A percentile compares a stretch with the other conserved stretches of the same genome.
phyloP scores from a whole-genome alignment of 2,113 vertebrate genomes.

The Ellobius talpinus region DNA sequence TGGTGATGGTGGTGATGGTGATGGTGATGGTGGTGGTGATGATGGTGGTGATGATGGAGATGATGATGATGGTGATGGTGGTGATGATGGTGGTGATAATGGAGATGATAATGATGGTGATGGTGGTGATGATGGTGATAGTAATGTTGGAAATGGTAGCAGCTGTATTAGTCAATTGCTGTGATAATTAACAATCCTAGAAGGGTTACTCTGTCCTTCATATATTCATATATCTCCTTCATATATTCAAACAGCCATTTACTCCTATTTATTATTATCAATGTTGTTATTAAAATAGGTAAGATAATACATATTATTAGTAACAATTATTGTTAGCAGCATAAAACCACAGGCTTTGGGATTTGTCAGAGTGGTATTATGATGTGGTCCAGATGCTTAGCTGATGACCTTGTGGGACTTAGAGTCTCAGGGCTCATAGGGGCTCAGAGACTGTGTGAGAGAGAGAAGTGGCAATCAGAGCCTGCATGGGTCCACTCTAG shows the following conservation, averaged over 20 bases:
- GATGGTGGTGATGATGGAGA: accelerated
- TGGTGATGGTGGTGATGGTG: accelerated
- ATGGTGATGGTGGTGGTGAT: accelerated
- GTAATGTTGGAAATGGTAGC: not conserved
- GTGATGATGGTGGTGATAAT: accelerated
- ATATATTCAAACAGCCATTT: not conserved
- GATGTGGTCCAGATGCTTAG: not conserved
- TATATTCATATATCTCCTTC: not conserved
- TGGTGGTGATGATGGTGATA: accelerated
- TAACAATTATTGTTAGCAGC: not conserved
- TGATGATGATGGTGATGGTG: accelerated
- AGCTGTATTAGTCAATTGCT: not conserved
- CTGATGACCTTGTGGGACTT: conserved; percentile 4
- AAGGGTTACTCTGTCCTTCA: not conserved
- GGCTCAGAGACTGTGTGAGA: no score
- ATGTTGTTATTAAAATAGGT: not conserved
- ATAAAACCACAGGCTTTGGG: not conserved
- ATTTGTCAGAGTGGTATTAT: not conserved
- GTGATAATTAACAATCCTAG: not conserved
- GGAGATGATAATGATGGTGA: accelerated
- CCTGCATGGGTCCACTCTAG: not conserved
- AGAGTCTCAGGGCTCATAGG: not conserved
- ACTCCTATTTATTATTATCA: not conserved
- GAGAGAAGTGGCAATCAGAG: not conserved
- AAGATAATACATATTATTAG: not conserved